Base-by-base conservation (phyloP, 2,113 vertebrate species). In the Pterocles burchelli region DNA sequence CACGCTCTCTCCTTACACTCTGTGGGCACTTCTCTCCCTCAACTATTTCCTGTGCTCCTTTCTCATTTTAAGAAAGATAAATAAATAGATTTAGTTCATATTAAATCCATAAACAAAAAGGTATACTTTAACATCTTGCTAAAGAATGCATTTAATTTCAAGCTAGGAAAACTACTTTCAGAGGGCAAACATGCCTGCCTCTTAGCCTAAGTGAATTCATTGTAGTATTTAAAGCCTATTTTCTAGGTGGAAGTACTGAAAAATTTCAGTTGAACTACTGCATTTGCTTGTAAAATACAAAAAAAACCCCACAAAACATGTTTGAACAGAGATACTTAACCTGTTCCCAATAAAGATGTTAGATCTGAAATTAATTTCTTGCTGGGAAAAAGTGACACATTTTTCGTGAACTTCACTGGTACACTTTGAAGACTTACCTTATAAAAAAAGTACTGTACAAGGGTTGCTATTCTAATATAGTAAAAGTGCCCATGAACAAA, bases 381-480 rank as follows among this genome's bases (percentile, higher is more conserved):
- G 29, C 22, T 38, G 31, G 38, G 24, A 77, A 67, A 41, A 58
- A 65, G 29, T 20, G 10, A 38, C 33, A 8, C 2, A 6, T 55
- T 51, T 49, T 78, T 51, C 41, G 28, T 41, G 20, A 92, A 59
- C 33, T 45, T 41, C 43, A 63, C 2, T 55, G 24, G 51, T 17
- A 90, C 17, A 24, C 43, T 58, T 11, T 14, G 29, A 74, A 54
- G 18, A 96, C 98, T 96, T 95, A 99, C 99, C 99, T 99, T 99
- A 98, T 99, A 99, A 99, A 99, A 99, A 99, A 99, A 99, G 98
- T 99, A 99, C 98, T 99, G 99, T 98, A 99, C 99, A 98, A 99
- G 99, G 59, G 99, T 99, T 92, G 99, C 98, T 99, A 99, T 99
- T 98, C 99, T 99, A 98, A 99, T 98, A 97, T 99, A 99, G 98